Conservation (phyloP, 2,113 vertebrate genomes). For the Phyllostomus hastatus region DNA sequence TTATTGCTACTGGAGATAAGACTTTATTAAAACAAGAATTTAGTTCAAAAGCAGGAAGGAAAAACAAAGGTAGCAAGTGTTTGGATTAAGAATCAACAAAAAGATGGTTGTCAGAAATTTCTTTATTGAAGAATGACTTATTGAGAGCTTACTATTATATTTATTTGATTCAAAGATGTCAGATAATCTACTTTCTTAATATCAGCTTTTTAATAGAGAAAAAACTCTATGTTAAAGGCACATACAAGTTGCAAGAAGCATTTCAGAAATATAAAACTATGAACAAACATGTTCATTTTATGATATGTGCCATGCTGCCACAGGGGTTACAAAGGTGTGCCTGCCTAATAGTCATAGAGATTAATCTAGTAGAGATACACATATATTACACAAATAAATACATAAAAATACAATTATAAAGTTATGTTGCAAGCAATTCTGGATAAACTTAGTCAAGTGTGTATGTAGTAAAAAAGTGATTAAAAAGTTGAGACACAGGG, state of each 20-base stretch:
- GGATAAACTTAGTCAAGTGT: not conserved
- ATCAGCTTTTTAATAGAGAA: not conserved
- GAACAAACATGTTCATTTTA: not conserved
- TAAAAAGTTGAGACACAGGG: not conserved
- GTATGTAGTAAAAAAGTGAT: not conserved
- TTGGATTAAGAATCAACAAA: not conserved
- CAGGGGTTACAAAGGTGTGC: not conserved
- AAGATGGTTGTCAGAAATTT: not conserved
- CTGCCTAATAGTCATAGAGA: not conserved
- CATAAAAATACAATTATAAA: not conserved
- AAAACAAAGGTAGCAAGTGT: not conserved
- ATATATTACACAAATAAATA: not conserved
- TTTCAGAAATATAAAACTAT: not conserved
- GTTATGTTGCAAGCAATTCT: not conserved
- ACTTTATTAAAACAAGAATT: conserved; percentile 31
- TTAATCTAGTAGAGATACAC: not conserved
- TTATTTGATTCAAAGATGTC: conserved; percentile 16
- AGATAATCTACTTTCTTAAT: not conserved
- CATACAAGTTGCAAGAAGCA: not conserved
- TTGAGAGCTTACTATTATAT: not conserved
- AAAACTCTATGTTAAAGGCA: not conserved
- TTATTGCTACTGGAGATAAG: not conserved
- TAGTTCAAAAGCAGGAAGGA: not conserved
- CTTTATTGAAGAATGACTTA: not conserved
- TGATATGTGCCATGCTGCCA: not conserved